phyloP scores from a whole-genome alignment of 2,113 vertebrate genomes.

The Merops nubicus region DNA sequence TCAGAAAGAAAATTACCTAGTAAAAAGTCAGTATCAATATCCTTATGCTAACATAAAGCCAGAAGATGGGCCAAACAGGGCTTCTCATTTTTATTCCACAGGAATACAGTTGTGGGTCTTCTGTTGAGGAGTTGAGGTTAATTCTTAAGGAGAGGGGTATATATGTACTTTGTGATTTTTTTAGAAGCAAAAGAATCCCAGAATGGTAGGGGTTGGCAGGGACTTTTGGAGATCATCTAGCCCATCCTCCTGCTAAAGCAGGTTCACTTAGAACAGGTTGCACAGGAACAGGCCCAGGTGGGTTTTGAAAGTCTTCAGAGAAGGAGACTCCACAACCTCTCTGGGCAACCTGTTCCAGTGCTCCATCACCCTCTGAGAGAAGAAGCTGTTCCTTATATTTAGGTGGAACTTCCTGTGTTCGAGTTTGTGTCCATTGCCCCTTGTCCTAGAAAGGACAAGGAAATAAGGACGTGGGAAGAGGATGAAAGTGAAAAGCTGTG shows the following conservation, averaged over 20 bases:
- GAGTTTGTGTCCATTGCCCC: too few relatives aligned
- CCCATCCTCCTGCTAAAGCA: too few relatives aligned
- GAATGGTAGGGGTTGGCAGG: too few relatives aligned
- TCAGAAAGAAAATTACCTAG: not conserved
- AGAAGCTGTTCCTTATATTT: too few relatives aligned
- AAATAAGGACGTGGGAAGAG: not conserved
- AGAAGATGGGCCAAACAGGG: not conserved
- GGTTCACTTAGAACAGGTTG: too few relatives aligned
- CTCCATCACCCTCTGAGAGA: too few relatives aligned
- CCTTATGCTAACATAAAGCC: not conserved
- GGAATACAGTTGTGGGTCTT: not conserved
- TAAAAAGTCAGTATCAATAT: not conserved
- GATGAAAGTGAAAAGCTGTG: slow-evolving; percentile 3
- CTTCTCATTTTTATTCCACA: not conserved
- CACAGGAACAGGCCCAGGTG: too few relatives aligned
- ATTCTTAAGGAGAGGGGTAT: not conserved
- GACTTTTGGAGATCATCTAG: too few relatives aligned
- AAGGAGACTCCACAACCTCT: too few relatives aligned
- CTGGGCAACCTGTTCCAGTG: too few relatives aligned
- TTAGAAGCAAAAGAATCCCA: not conserved
- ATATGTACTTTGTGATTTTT: not conserved
- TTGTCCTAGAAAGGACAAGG: not conserved
- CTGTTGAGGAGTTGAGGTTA: not conserved
- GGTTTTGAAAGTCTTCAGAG: too few relatives aligned
- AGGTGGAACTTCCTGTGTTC: too few relatives aligned